Conservation (phyloP, 2,888 invertebrate species). For the Mesochorus sp. region DNA sequence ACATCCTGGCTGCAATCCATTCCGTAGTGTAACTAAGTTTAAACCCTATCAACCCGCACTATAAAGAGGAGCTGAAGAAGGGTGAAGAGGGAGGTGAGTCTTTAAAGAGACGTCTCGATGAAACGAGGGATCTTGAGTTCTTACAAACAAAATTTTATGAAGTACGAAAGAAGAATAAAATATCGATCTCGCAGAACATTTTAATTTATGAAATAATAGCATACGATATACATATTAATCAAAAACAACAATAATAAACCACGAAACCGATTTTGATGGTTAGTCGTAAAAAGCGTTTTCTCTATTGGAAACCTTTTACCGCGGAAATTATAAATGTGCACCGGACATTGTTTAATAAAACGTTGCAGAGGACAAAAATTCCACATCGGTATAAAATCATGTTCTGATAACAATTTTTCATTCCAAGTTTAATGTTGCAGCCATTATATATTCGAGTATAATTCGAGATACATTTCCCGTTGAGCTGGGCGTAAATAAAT, state of each 20-base stretch:
- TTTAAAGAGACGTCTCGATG: constrained; percentile 28
- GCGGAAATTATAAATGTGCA: too few relatives aligned
- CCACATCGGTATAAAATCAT: not conserved
- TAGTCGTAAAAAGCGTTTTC: constrained; percentile 17
- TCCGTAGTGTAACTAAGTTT: constrained; percentile 26
- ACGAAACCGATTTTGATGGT: not conserved
- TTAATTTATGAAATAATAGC: constrained; percentile 13
- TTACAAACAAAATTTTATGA: constrained; percentile 14
- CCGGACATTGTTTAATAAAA: too few relatives aligned
- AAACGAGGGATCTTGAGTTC: constrained; percentile 12
- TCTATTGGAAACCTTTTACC: too few relatives aligned
- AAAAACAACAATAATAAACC: too few relatives aligned
- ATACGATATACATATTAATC: too few relatives aligned
- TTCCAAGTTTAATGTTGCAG: not conserved
- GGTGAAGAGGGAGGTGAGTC: too few relatives aligned
- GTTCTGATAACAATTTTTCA: not conserved
- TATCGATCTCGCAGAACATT: constrained; percentile 18
- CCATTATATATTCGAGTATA: not conserved
- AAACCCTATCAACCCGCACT: constrained; percentile 19
- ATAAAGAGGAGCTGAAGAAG: too few relatives aligned
- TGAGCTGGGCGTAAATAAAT: not conserved
- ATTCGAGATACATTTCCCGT: constrained; percentile 2
- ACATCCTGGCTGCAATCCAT: not conserved
- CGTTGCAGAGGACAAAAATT: not conserved
- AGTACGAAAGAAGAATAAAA: constrained; percentile 10